Evolutionary conservation across 2,797 vertebrate species (phyloP).

Genomic region (Silurus aristotelis): DNA sequence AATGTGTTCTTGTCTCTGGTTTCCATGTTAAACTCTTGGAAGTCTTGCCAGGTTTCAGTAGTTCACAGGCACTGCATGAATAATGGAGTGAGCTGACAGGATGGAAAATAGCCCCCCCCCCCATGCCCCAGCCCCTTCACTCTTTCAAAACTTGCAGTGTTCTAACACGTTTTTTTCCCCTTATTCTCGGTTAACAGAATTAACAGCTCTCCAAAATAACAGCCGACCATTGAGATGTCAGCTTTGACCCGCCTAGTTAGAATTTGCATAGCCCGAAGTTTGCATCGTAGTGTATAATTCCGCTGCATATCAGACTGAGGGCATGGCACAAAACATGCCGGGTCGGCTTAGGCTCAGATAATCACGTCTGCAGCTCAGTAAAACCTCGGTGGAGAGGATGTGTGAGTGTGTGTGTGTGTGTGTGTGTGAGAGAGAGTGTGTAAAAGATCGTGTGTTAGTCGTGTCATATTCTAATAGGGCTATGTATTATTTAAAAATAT

Average conservation of each 20-base stretch:
- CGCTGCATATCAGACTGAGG: conserved; percentile 47
- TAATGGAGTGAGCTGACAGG: conserved; percentile 43
- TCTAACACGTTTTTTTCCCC: conserved; percentile 15
- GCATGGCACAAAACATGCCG: conserved; percentile 35
- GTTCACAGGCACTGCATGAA: conserved; percentile 46
- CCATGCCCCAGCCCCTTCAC: too few species aligned
- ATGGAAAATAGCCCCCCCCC: conserved; percentile 30
- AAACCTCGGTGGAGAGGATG: conserved; percentile 31
- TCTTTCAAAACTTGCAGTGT: conserved; percentile 8
- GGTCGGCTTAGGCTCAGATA: conserved; percentile 52
- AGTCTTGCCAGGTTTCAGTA: conserved; percentile 46
- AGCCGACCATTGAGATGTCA: conserved; percentile 41
- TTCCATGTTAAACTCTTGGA: conserved; percentile 40
- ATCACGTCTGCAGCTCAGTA: conserved; percentile 39
- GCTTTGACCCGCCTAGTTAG: conserved; percentile 44
- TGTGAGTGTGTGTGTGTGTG: conserved; percentile 21
- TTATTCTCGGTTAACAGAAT: conserved; percentile 32
- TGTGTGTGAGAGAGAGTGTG: conserved; percentile 28
- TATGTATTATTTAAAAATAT: conserved; percentile 57
- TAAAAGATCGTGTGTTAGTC: conserved; percentile 27
- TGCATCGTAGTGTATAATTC: conserved; percentile 49
- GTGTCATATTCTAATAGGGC: conserved; percentile 54
- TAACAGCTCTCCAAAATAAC: conserved; percentile 51
- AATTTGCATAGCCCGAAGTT: conserved; percentile 50
- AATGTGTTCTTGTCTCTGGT: conserved; percentile 40